These are phyloP conservation scores for Scaptomyza reducta DNA, from an alignment of 2,888 invertebrate species.

Conservation along the genomic window DNA sequence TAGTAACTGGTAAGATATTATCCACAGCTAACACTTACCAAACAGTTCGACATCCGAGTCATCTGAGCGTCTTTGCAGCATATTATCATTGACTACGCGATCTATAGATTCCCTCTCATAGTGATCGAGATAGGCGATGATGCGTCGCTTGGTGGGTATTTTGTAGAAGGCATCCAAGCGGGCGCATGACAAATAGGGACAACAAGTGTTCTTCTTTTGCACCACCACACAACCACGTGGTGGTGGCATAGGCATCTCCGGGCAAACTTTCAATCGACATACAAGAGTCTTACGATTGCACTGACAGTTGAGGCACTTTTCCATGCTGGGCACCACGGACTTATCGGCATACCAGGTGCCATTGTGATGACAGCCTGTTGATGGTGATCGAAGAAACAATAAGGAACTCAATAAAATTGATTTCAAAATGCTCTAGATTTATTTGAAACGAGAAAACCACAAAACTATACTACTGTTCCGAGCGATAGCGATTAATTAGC, in stretches of 20 bases:
- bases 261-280: constrained; percentile 91
- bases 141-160: constrained; percentile 81
- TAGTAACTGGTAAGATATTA: background rate
- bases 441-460: constrained; percentile 7
- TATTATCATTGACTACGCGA: constrained; percentile 82
- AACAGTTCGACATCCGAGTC: constrained; percentile 82
- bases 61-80: constrained; percentile 81
- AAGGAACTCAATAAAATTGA: background rate
- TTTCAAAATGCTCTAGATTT: constrained; percentile 28
- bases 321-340: constrained; percentile 87
- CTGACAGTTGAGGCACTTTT: constrained; percentile 91
- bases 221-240: constrained; percentile 90
- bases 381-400: background rate
- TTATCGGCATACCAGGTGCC: constrained; percentile 89
- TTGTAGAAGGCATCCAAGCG: constrained; percentile 85
- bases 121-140: constrained; percentile 83
- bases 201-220: constrained; percentile 89
- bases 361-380: constrained; percentile 89
- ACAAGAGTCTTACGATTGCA: constrained; percentile 90
- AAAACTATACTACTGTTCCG: constrained; percentile 3
- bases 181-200: constrained; percentile 91
- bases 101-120: constrained; percentile 83
- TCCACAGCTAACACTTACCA: constrained; percentile 51
- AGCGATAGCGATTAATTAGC: constrained; percentile 3
- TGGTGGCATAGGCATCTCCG: constrained; percentile 89